Evolutionary conservation across 1,140 invertebrate genomes (phyloP), one percentile per base, ranked within the genome.

Genomic region (Heliconius hewitsoni): DNA sequence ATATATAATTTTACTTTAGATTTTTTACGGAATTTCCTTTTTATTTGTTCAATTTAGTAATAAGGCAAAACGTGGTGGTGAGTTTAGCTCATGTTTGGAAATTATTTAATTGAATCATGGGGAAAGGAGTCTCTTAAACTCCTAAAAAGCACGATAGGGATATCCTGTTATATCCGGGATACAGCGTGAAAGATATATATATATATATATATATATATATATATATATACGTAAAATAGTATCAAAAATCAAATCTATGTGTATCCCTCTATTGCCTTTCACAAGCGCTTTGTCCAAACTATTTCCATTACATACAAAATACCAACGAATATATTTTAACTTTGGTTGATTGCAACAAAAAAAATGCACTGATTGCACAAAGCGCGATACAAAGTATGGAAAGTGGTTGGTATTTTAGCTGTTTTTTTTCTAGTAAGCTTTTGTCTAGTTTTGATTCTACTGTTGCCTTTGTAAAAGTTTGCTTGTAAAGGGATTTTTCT

Each of bases 311-410:
- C 60, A 66, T 16, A 16, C 60, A 16, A 66, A 27, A 30, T 27
- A 27, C 60, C n/a, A n/a, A 66, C 23, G 60, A 66, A 66, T 66
- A 66, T 66, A 66, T 66, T 66, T 66, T 30, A 66, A 66, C 60
- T 66, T 66, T 66, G 9, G 60, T 60, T 79, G 78, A 79, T 79
- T 79, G 60, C 42, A 77, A 78, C 23, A 75, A 39, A 76, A 79
- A 60, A 75, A 79, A 71, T n/a, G 39, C 60, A 27, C 30, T 79
- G 73, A 79, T 79, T 79, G 78, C 50, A 55, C 78, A 79, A 79
- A 79, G 78, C 37, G 55, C 55, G 18, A 71, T 39, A 34, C 73
- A 23, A 74, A 74, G 19, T 72, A 60, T 27, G 60, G 50, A 70
- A 76, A 76, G 55, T 70, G 60, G 74, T 76, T 75, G 60, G 11